Base-by-base conservation (phyloP, 2,797 vertebrate genomes). In the Cossypha polioptera region DNA sequence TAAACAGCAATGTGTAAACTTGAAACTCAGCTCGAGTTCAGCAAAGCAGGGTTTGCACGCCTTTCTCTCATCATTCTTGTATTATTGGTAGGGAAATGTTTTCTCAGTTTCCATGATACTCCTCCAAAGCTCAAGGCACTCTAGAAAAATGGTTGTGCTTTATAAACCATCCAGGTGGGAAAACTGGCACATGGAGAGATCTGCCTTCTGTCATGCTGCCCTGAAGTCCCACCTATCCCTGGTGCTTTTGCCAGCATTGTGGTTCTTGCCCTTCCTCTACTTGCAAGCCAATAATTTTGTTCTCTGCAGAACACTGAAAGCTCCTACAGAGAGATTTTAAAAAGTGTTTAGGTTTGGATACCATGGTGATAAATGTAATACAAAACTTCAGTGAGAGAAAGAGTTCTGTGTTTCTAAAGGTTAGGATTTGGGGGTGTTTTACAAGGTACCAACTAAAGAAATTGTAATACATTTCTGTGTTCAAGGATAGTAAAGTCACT, bases 221-320 rank as follows among this genome's bases (percentile, higher is more conserved):
- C 50, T 35, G 19, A 78, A 88, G 47, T 57, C 59, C 43, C 26
- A 31, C 51, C 57, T 89, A 76, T 86, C 10, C 38, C 35, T 58
- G 22, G 4, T 73, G 67, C 43, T 11, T 8, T 31, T 14, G 1
- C 45, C 67, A 68, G 36, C 0, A 0, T 45, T 1, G 1, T 16
- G 54, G 10, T 66, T 90, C 62, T 86, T 65, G 28, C 11, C 28
- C 48, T 87, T 91, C 36, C 59, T 85, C 71, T 62, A 19, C 69
- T 80, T 1, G 0, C 40, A 72, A 84, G 28, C 14, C 1, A 1
- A 81, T 63, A 2, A 1, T 68, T 86, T 73, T 51, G 21, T 36
- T 84, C 67, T 82, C 66, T 76, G 74, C 59, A 66, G 47, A 86
- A 33, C 53, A 55, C 43, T 2, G 5, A 94, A 71, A 83, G 40